phyloP scores from a whole-genome alignment of 2,888 invertebrate species.

The Perithous albicinctus region DNA sequence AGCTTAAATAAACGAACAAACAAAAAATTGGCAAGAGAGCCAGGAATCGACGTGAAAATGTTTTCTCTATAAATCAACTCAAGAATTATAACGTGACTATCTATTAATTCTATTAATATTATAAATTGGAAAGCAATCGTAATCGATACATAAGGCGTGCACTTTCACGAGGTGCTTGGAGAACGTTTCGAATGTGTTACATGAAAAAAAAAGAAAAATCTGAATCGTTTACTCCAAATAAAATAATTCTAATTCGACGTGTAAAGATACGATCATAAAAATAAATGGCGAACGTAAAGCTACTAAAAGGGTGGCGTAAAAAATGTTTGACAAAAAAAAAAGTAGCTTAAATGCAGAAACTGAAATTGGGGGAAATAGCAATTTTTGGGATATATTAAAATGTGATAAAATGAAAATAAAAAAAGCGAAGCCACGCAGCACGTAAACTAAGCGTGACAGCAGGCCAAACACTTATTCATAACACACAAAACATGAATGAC shows the following conservation, averaged over 20 bases:
- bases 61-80: slow-evolving; percentile 22
- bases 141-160: slow-evolving; percentile 23
- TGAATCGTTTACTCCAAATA: slow-evolving; percentile 11
- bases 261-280: slow-evolving; percentile 25
- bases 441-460: slow-evolving; percentile 67
- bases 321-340: not conserved
- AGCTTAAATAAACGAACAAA: too few species aligned
- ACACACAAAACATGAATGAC: slow-evolving; percentile 56
- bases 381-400: slow-evolving; percentile 27
- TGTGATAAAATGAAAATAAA: slow-evolving; percentile 36
- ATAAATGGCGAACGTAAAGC: slow-evolving; percentile 4
- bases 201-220: slow-evolving; percentile 1
- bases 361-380: slow-evolving; percentile 42
- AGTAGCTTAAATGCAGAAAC: slow-evolving; percentile 44
- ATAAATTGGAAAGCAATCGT: slow-evolving; percentile 34
- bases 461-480: slow-evolving; percentile 55
- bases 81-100: slow-evolving; percentile 5
- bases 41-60: slow-evolving; percentile 25
- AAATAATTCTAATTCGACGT: slow-evolving; percentile 3
- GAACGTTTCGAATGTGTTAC: not conserved
- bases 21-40: slow-evolving; percentile 37
- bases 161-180: slow-evolving; percentile 15
- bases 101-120: not conserved
- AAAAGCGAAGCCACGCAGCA: slow-evolving; percentile 68
- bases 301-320: not conserved